Evolutionary conservation across 2,888 invertebrate species (phyloP).

Genomic region (Linyphia triangularis): DNA sequence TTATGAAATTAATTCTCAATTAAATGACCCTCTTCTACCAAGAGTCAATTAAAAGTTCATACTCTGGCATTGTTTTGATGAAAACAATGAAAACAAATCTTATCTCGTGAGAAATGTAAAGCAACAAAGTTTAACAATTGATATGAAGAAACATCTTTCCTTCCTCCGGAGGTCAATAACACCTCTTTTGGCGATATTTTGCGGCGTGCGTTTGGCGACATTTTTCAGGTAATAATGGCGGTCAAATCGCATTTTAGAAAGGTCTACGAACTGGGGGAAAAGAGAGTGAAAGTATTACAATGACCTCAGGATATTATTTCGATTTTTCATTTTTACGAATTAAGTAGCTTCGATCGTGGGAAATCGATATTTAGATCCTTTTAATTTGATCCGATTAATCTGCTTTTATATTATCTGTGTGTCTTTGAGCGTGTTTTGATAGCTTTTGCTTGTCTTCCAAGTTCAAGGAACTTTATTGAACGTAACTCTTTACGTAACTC

Average conservation of each 20-base stretch:
- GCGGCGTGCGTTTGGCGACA: conserved; percentile 35
- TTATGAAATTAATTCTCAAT: too few relatives aligned
- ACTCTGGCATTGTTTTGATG: too few relatives aligned
- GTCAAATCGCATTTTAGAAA: conserved; percentile 39
- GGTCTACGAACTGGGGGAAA: conserved; percentile 39
- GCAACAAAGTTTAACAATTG: background rate
- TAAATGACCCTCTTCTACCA: too few relatives aligned
- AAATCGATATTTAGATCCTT: background rate
- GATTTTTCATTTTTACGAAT: background rate
- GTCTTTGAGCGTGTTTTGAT: too few relatives aligned
- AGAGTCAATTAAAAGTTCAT: too few relatives aligned
- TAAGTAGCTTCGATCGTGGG: background rate
- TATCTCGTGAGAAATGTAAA: too few relatives aligned
- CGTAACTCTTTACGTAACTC: too few relatives aligned
- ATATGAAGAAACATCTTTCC: background rate
- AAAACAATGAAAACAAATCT: too few relatives aligned
- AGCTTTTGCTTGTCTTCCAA: too few relatives aligned
- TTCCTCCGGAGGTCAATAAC: conserved; percentile 49
- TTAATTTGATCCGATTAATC: too few relatives aligned
- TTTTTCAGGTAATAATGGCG: conserved; percentile 27
- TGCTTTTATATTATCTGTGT: too few relatives aligned
- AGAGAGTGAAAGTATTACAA: conserved; percentile 63
- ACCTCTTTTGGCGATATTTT: conserved; percentile 49
- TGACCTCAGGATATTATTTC: background rate
- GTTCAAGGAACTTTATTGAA: too few relatives aligned